Evolutionary conservation across 1,140 invertebrate genomes (phyloP), one percentile per base, ranked within the genome.

Genomic region (Aplysia californica): DNA sequence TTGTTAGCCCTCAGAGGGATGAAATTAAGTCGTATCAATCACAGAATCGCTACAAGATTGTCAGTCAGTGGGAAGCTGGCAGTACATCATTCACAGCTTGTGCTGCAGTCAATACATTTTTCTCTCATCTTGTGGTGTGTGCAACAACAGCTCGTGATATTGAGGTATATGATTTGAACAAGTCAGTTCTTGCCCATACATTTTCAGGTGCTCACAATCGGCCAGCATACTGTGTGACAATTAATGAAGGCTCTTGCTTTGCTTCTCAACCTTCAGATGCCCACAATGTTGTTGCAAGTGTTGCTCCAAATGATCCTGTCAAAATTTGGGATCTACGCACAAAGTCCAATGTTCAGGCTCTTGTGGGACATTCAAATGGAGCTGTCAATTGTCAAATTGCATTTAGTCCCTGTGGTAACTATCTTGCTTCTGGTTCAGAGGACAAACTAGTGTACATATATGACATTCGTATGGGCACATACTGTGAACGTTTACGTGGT

Each of bases 241-340:
- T 88, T 66, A 90, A 90, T 85, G 83, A 88, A 85, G 89, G 88
- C 6, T 90, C 89, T 0, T 73, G 83, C 26, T 89, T 77, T 84
- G 83, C 83, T 6, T 85, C 83, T 21, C 89, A 89, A 68, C 82
- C 84, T 10, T 64, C 77, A 6, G 68, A 76, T 23, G 87, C 86
- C n/a, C 89, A 90, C 80, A 86, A 90, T 78, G 77, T 91, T 36
- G 89, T 90, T 83, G 71, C 88, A 0, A 89, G 88, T 5, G 79
- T 86, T 29, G 83, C 89, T 26, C 84, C 83, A 5, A 80, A 83
- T 39, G 89, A 91, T 77, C 85, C 88, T 41, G 87, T 91, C 23
- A 90, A 90, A 80, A 65, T 91, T 39, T 91, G 90, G 90, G 90
- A 91, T 76, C 68, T 90, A 5, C 80, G 90, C 76, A 85, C 84